Evolutionary conservation across 2,797 vertebrate species (phyloP).

Genomic region (Phalanger gymnotis): DNA sequence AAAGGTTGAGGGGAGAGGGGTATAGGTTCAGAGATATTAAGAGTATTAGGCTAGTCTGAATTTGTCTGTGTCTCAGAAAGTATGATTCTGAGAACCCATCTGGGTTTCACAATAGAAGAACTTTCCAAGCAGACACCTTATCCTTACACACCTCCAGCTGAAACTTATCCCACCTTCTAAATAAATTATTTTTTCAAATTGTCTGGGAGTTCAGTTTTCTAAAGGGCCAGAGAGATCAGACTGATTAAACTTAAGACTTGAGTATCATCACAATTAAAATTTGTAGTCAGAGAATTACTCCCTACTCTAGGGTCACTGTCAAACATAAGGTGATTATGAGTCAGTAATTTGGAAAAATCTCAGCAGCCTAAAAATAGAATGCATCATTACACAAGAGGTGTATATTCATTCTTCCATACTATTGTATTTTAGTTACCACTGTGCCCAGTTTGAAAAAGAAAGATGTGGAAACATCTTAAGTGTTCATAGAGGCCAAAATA

Average conservation of each 20-base stretch:
- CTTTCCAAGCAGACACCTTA: not conserved
- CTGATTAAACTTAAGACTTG: not conserved
- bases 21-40: not conserved
- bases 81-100: not conserved
- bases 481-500: not conserved
- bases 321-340: not conserved
- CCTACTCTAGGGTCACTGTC: not conserved
- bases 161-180: not conserved
- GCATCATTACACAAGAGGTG: not conserved
- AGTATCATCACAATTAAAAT: not conserved
- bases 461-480: not conserved
- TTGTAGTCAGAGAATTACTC: not conserved
- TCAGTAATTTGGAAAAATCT: not conserved
- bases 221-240: not conserved
- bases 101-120: not conserved
- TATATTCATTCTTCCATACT: not conserved
- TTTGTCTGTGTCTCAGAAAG: not conserved
- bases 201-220: not conserved
- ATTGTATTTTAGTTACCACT: not conserved
- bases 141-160: not conserved
- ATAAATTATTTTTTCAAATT: not conserved
- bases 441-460: not conserved
- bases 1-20: not conserved
- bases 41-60: not conserved
- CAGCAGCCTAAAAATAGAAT: not conserved